Evolutionary conservation across 2,888 invertebrate species (phyloP).

Genomic region (Calameuta idolon): DNA sequence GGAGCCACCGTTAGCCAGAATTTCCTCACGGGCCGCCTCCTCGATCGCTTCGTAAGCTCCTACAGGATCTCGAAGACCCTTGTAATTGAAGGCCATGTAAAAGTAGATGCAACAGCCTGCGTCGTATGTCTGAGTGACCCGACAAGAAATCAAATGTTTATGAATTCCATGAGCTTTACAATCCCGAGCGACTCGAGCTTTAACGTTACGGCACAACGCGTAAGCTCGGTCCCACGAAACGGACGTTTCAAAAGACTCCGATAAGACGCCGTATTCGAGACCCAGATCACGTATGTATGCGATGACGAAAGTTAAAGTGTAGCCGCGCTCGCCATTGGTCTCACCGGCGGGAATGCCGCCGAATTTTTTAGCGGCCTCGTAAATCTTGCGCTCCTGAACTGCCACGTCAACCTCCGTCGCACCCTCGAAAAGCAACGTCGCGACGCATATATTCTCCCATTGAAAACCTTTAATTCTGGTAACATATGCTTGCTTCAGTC

Average conservation of each 20-base stretch:
- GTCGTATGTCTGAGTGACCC: constrained; percentile 97
- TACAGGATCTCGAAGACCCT: constrained; percentile 76
- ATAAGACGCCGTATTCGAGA: constrained; percentile 86
- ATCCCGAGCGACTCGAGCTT: constrained; percentile 78
- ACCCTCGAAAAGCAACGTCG: constrained; percentile 95
- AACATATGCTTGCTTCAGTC: constrained; percentile 87
- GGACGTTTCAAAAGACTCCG: constrained; percentile 99
- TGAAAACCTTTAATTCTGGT: constrained; percentile 90
- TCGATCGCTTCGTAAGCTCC: constrained; percentile 89
- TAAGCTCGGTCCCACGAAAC: constrained; percentile 95
- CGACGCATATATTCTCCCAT: constrained; percentile 84
- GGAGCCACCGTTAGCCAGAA: constrained; percentile 89
- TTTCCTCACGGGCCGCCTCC: constrained; percentile 89
- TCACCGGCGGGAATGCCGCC: constrained; percentile 93
- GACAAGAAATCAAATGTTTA: constrained; percentile 79
- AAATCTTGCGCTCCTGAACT: constrained; percentile 81
- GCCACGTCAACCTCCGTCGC: constrained; percentile 77
- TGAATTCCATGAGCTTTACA: constrained; percentile 72
- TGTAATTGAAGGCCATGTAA: constrained; percentile 87
- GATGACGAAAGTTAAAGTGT: constrained; percentile 96
- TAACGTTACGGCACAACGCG: constrained; percentile 89
- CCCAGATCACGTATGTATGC: constrained; percentile 97
- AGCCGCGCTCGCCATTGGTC: constrained; percentile 94
- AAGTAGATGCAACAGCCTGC: constrained; percentile 97
- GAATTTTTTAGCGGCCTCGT: constrained; percentile 79